Conservation (phyloP, 2,888 invertebrate species). For the Trypoxylon attenuatum region DNA sequence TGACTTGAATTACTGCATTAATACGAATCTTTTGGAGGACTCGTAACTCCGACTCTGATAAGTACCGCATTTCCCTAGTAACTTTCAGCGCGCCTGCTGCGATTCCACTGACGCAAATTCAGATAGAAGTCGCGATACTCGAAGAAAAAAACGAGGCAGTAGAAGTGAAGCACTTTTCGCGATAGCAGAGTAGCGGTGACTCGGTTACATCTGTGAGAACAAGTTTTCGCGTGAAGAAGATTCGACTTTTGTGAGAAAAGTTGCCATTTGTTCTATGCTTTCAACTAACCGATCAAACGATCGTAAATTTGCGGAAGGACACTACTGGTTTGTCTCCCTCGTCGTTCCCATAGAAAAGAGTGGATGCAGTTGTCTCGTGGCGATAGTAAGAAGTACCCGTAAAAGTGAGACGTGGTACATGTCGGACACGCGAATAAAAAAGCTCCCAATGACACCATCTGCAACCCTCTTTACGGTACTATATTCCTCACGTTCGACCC, state of each 20-base stretch:
- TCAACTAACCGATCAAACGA: constrained; percentile 16
- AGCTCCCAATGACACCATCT: constrained; percentile 58
- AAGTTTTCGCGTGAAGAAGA: not conserved
- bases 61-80: too few species aligned
- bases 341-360: constrained; percentile 7
- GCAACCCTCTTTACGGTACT: constrained; percentile 59
- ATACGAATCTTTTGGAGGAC: too few species aligned
- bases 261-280: not conserved
- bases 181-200: too few species aligned
- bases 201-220: too few species aligned
- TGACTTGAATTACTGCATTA: too few species aligned
- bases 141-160: too few species aligned
- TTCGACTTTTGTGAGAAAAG: not conserved
- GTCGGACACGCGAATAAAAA: constrained; percentile 58
- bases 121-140: too few species aligned
- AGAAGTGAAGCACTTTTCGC: too few species aligned
- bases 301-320: constrained; percentile 22
- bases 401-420: constrained; percentile 56
- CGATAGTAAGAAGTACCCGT: constrained; percentile 52
- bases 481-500: constrained; percentile 34
- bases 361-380: constrained; percentile 27
- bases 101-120: too few species aligned
- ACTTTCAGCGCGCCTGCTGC: too few species aligned
- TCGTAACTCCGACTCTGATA: too few species aligned
- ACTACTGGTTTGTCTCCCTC: not conserved